phyloP scores from a whole-genome alignment of 2,888 invertebrate species.

The Athalia cordata region DNA sequence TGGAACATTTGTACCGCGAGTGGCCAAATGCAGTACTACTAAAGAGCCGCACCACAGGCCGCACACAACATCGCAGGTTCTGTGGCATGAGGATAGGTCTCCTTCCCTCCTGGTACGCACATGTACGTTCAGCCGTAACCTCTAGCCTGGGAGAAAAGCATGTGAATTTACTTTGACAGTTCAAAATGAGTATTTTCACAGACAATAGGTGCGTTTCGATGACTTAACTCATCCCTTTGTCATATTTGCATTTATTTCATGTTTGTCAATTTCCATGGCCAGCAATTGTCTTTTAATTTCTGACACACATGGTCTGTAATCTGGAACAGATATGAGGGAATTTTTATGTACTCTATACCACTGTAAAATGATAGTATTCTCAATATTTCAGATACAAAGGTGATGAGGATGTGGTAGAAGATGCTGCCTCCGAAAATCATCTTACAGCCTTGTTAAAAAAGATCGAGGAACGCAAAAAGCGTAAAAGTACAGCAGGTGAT shows the following conservation, averaged over 20 bases:
- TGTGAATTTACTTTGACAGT: constrained; percentile 7
- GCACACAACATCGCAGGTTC: too few species aligned
- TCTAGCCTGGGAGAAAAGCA: neutral
- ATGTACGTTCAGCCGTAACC: too few species aligned
- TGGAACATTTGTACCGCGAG: too few species aligned
- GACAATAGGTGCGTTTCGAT: constrained; percentile 78
- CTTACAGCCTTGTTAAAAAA: constrained; percentile 60
- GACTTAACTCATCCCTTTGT: constrained; percentile 49
- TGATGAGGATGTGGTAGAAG: constrained; percentile 52
- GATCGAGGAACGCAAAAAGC: constrained; percentile 62
- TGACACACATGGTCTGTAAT: neutral
- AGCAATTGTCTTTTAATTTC: neutral
- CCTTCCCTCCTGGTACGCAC: too few species aligned
- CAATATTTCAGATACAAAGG: constrained; percentile 63
- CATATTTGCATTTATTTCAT: too few species aligned
- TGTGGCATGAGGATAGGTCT: too few species aligned
- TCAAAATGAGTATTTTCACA: constrained; percentile 81
- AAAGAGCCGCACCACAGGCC: too few species aligned
- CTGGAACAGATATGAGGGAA: too few species aligned
- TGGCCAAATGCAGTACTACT: too few species aligned
- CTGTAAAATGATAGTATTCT: constrained; percentile 50
- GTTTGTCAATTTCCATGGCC: neutral
- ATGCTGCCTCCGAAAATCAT: constrained; percentile 57
- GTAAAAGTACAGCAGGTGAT: constrained; percentile 54
- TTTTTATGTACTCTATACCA: too few species aligned